Base-by-base conservation (phyloP, 2,797 vertebrate genomes). In the Nothura maculosa region DNA sequence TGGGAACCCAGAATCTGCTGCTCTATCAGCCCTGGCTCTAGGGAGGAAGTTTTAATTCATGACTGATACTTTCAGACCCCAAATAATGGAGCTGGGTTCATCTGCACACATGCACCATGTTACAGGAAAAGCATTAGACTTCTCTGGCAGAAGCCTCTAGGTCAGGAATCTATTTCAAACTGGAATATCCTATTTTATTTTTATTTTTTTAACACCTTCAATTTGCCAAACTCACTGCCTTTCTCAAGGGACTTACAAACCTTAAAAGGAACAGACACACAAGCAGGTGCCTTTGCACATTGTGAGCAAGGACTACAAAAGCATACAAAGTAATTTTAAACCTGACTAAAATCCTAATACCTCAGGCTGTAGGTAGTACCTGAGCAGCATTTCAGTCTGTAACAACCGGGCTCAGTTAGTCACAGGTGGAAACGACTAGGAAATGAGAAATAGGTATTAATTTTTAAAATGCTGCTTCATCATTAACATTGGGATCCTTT, bases 391-490 rank as follows among this genome's bases (percentile, higher is more conserved):
- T 62, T 12, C 11, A 13, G 8, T 50, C 45, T n/a, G 67, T 72
- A 50, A 50, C 45, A 42, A 30, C 48, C 50, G 80, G 57, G 47
- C 19, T 47, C 73, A 30, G 66, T 57, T 63, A 32, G 22, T 68
- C 83, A 72, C 52, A 64, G 75, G 64, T 94, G 69, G 78, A 74
- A 20, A 89, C 77, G 34, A 36, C 87, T 43, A 80, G 68, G 75
- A 84, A 82, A 90, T 27, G 38, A 89, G 94, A 87, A 80, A 62
- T 3, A 16, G 66, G 55, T 85, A 93, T 90, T 92, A 85, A 93
- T 95, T 93, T 94, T 96, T 93, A 68, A 96, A 93, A 83, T 21
- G 34, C 52, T 85, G 66, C 79, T 95, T 90, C 66, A 75, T 72
- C 19, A 55, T 19, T 58, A 60, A 2, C 50, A 34, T 80, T 72